These are phyloP conservation scores for Brachionus sp. DNA, from an alignment of 1,140 invertebrate species.

Conservation along the genomic window DNA sequence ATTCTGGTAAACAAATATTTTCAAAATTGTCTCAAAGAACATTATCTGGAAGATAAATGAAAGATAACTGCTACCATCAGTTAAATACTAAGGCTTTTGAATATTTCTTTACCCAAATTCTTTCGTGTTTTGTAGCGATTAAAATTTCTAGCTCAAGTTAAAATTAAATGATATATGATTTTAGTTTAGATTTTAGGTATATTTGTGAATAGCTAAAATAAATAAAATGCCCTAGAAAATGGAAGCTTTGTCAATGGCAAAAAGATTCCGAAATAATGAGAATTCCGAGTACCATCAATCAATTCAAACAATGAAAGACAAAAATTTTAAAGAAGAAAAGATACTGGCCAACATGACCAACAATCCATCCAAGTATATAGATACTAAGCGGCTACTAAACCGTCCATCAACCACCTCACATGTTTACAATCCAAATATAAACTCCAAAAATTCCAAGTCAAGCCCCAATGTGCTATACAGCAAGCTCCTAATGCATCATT, in stretches of 20 bases:
- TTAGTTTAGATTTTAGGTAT: neutral
- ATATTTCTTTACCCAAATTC: too few species aligned
- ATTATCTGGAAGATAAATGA: neutral
- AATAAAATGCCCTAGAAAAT: constrained; percentile 6
- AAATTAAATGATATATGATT: neutral
- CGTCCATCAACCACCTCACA: constrained; percentile 8
- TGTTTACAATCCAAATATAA: neutral
- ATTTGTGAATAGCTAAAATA: neutral
- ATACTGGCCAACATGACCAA: neutral
- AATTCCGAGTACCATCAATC: neutral
- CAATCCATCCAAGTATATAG: neutral
- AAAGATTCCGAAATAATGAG: constrained; percentile 18
- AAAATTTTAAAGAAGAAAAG: neutral
- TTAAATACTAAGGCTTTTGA: too few species aligned
- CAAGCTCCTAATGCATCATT: neutral
- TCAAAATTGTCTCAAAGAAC: neutral
- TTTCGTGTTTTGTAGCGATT: neutral
- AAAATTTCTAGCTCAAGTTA: neutral
- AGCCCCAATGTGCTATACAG: constrained; percentile 16
- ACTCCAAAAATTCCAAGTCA: neutral
- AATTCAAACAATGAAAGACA: constrained; percentile 6
- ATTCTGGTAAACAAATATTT: neutral
- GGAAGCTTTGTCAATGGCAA: constrained; percentile 24
- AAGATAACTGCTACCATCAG: too few species aligned
- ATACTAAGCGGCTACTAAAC: neutral